These are phyloP conservation scores for Epirrhoe alternata DNA, from an alignment of 2,888 invertebrate genomes.

Conservation along the genomic window DNA sequence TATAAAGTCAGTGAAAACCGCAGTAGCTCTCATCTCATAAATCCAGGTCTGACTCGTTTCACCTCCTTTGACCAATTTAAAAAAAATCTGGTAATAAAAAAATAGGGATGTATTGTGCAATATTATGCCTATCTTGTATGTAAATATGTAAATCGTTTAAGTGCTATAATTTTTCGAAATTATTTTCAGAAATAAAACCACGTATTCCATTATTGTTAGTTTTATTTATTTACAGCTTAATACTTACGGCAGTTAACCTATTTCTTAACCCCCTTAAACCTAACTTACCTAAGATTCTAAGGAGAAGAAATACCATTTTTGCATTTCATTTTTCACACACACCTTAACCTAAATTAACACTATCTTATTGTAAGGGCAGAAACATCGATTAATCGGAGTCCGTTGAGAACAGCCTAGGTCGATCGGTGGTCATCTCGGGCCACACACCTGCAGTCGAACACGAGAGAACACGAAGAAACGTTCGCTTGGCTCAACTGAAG, in stretches of 20 bases:
- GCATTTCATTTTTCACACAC: no score
- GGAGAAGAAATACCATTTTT: conserved; percentile 6
- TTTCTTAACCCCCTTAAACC: not conserved
- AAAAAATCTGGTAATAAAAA: no score
- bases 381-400: conserved; percentile 11
- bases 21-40: no score
- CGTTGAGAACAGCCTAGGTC: conserved; percentile 18
- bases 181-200: conserved; percentile 21
- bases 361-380: not conserved
- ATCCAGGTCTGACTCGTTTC: no score
- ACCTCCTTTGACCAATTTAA: no score
- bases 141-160: conserved; percentile 21
- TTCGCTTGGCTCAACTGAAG: not conserved
- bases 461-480: not conserved
- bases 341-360: not conserved
- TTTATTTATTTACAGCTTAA: conserved; percentile 26
- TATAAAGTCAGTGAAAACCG: no score
- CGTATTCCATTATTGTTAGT: conserved; percentile 30
- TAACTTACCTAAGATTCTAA: conserved; percentile 6
- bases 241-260: conserved; percentile 14
- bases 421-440: conserved; percentile 10
- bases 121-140: conserved; percentile 5
- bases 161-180: not conserved
- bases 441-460: conserved; percentile 5
- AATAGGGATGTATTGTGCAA: conserved; percentile 2